A percentile compares a stretch with the other conserved stretches of the same genome.
phyloP scores from a whole-genome alignment of 2,888 invertebrate genomes.

The Pollenia labialis region DNA sequence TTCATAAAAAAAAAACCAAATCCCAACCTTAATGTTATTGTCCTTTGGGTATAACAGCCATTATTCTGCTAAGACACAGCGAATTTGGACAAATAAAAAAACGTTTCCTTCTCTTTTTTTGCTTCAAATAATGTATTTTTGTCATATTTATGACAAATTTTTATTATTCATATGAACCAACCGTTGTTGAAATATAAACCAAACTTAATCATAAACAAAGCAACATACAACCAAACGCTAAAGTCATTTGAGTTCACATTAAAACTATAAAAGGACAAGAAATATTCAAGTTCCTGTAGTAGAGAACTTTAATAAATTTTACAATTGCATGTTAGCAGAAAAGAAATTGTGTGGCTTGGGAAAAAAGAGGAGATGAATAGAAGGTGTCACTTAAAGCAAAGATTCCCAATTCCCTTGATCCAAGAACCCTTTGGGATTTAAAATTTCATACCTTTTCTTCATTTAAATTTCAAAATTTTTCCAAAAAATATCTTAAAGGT shows the following conservation, averaged over 20 bases:
- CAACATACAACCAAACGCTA: slow-evolving; percentile 44
- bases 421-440: too few relatives aligned
- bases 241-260: slow-evolving; percentile 75
- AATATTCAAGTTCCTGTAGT: slow-evolving; percentile 57
- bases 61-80: slow-evolving; percentile 50
- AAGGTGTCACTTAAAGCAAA: slow-evolving; percentile 64
- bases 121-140: slow-evolving; percentile 71
- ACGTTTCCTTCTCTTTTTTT: slow-evolving; percentile 59
- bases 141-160: slow-evolving; percentile 74
- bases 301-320: slow-evolving; percentile 55
- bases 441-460: too few relatives aligned
- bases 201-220: slow-evolving; percentile 56
- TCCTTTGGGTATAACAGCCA: slow-evolving; percentile 69
- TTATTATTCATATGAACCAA: slow-evolving; percentile 74
- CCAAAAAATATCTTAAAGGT: too few relatives aligned
- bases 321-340: slow-evolving; percentile 69
- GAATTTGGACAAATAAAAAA: slow-evolving; percentile 47
- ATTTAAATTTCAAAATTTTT: too few relatives aligned
- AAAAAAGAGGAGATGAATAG: slow-evolving; percentile 21
- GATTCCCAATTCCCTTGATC: too few relatives aligned
- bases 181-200: slow-evolving; percentile 59
- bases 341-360: not conserved
- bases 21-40: slow-evolving; percentile 72
- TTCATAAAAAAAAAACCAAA: slow-evolving; percentile 51
- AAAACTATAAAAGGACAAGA: slow-evolving; percentile 68